Percentiles rank a stretch among this genome's conserved stretches.
Evolutionary conservation across 2,888 invertebrate species (phyloP).

Genomic region (Eristalinus aeneus): DNA sequence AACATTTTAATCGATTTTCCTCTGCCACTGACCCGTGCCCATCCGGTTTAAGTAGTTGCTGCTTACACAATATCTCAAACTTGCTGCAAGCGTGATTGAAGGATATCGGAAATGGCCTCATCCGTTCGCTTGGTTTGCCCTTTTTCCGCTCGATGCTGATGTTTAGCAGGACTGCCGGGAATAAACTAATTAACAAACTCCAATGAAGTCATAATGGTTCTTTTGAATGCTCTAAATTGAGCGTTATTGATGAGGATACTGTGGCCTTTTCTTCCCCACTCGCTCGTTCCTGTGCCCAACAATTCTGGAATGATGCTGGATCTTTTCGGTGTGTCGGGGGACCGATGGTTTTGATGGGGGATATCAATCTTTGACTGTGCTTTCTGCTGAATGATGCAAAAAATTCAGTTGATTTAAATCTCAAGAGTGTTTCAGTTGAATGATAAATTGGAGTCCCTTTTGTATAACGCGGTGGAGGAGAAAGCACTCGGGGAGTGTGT

Average conservation of each 20-base stretch:
- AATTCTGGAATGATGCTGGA: too few species aligned
- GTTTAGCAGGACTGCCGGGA: slow-evolving; percentile 21
- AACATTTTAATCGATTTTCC: slow-evolving; percentile 42
- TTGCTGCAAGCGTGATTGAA: not conserved
- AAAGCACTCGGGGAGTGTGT: too few species aligned
- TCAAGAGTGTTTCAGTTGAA: too few species aligned
- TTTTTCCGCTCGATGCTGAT: not conserved
- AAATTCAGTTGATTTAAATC: too few species aligned
- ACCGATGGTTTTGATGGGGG: too few species aligned
- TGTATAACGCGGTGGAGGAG: too few species aligned
- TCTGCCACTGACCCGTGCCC: slow-evolving; percentile 18
- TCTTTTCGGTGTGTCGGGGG: too few species aligned
- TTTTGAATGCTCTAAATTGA: slow-evolving; percentile 35
- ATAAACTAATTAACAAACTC: slow-evolving; percentile 48
- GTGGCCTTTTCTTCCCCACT: not conserved
- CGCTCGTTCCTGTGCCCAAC: not conserved
- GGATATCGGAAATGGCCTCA: slow-evolving; percentile 16
- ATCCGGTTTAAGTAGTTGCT: not conserved
- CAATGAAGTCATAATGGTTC: slow-evolving; percentile 29
- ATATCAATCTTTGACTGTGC: too few species aligned
- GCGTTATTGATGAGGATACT: slow-evolving; percentile 39
- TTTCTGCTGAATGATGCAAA: too few species aligned
- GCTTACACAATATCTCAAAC: not conserved
- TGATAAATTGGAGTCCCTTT: too few species aligned
- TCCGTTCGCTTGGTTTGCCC: not conserved